Base-by-base conservation (phyloP, 2,797 vertebrate species). In the Merluccius polli region DNA sequence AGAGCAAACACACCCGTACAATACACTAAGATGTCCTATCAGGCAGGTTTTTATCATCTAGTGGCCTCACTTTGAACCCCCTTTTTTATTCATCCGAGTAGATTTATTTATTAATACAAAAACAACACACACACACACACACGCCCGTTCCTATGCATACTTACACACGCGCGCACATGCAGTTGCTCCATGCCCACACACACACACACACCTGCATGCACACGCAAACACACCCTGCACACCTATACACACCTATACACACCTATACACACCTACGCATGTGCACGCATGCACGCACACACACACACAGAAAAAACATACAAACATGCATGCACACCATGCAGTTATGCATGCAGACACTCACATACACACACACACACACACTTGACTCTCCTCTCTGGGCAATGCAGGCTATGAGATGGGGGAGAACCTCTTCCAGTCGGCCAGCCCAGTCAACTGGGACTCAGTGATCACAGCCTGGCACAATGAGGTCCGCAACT, bases 341-440 rank as follows among this genome's bases (percentile, higher is more conserved):
- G 18, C 7, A 52, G 16, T 8, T 21, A n/a, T 8, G 24, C 52
- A 59, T 21, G 6, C 21, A 59, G 6, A 29, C 59, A 65, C 59
- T 24, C 52, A 27, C 10, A 65, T 24, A 65, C 52, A 52, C 27
- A 67, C n/a, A 0, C 73, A 75, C 81, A 86, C 78, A 82, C 83
- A 80, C 75, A 31, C 38, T 38, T 76, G 73, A 12, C 69, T 1
- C 80, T 27, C 82, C 71, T 85, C 76, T 81, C 81, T 77, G 75
- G 36, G 78, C 68, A 13, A n/a, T 77, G 5, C 90, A 94, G 93
- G 84, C 59, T 94, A 94, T 75, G 35, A 89, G 67, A 24, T 90
- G 8, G 93, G 93, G 0, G 92, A 94, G 86, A 94, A 94, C 78
- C 89, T 94, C 24, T 91, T 90, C 73, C 84, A 77, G 16, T 73